Base-by-base conservation (phyloP, 2,797 vertebrate species). In the Parambassis ranga region DNA sequence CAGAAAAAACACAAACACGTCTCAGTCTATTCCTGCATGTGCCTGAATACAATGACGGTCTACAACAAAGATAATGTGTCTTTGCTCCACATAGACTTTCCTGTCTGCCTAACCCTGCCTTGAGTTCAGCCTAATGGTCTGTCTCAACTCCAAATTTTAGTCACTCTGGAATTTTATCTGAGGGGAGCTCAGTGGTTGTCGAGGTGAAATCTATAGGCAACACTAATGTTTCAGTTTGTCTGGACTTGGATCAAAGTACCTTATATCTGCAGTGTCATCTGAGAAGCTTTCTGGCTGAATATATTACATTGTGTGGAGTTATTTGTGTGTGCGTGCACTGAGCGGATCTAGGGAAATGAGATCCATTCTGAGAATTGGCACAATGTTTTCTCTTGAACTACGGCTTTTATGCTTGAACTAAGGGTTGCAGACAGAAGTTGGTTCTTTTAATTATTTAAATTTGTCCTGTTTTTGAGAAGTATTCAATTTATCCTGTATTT, bases 221-320 rank as follows among this genome's bases (percentile, higher is more conserved):
- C 13, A 10, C 13, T 23, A 28, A 51, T 1, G 2, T 13, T 31
- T 47, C 22, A 22, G 10, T 63, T 11, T 30, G 10, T 16, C 41
- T 48, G 48, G 38, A 47, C 30, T 33, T 10, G 0, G 32, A 60
- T 63, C 33, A 69, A 75, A 63, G 63, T 58, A 14, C 18, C 3
- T 24, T 26, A 1, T 62, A 74, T 68, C 64, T 33, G 13, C 38
- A 20, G 27, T 49, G 65, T 57, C 13, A 68, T 63, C 62, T 74
- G 68, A 65, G 60, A 20, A 33, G 4, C 33, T 35, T 10, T 13
- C 44, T 23, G 10, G 31, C 31, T 63, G 20, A 69, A 72, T 71
- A 44, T 51, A 70, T 80, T 19, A 43, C 33, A 42, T 20, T 57
- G 7, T 1, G 32, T 4, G 1, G 11, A 11, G 7, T 49, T 31